These are phyloP conservation scores for Cyclophora punctaria DNA, from an alignment of 2,888 invertebrate species.

Conservation along the genomic window DNA sequence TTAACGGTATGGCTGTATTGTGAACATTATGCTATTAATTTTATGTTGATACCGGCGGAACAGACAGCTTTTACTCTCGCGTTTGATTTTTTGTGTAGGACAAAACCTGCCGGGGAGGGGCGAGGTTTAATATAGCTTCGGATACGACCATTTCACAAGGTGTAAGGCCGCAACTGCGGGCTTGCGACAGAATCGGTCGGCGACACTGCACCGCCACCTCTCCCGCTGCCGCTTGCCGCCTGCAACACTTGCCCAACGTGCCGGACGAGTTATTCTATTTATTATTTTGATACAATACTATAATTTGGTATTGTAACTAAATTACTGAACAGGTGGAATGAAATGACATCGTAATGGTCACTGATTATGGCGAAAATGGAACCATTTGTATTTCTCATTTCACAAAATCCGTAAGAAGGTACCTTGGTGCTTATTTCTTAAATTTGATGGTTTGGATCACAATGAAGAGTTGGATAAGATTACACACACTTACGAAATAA, in stretches of 20 bases:
- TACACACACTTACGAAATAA: too few relatives aligned
- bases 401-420: too few relatives aligned
- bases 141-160: conserved; percentile 74
- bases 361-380: conserved; percentile 29
- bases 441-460: too few relatives aligned
- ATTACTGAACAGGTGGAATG: conserved; percentile 38
- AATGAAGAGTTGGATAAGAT: too few relatives aligned
- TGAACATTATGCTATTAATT: conserved; percentile 25
- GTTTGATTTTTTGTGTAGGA: conserved; percentile 53
- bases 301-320: conserved; percentile 44
- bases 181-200: conserved; percentile 8
- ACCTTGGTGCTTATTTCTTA: too few relatives aligned
- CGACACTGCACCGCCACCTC: conserved; percentile 30
- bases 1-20: conserved; percentile 33
- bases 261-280: conserved; percentile 52
- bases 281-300: conserved; percentile 39
- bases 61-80: conserved; percentile 20
- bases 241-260: conserved; percentile 62
- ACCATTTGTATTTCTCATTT: too few relatives aligned
- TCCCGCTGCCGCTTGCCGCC: conserved; percentile 11
- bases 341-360: conserved; percentile 28
- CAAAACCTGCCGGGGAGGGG: conserved; percentile 59
- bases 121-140: conserved; percentile 67
- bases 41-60: conserved; percentile 17
- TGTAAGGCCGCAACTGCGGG: conserved; percentile 58